phyloP scores from a whole-genome alignment of 1,140 invertebrate species.

The Berghia stephanieae region DNA sequence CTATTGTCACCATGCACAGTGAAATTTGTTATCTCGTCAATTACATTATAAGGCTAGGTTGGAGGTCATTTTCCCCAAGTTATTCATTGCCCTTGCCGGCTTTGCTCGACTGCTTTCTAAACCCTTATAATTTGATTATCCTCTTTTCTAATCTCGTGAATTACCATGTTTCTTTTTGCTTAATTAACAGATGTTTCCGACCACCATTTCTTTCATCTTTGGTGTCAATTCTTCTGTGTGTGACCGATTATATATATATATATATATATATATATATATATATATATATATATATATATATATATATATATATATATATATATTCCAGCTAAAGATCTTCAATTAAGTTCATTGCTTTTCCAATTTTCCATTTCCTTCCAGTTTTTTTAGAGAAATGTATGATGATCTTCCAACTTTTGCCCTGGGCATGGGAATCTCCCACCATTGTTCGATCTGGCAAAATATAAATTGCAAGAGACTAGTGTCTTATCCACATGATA shows the following conservation, averaged over 20 bases:
- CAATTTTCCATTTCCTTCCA: not conserved
- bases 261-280: slow-evolving; percentile 25
- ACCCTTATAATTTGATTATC: slow-evolving; percentile 32
- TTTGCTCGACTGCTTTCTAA: not conserved
- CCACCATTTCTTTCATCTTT: not conserved
- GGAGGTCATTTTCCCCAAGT: not conserved
- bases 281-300: slow-evolving; percentile 23
- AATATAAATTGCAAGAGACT: too few relatives aligned
- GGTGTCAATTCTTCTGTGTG: too few relatives aligned
- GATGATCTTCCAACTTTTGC: not conserved
- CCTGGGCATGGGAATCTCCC: not conserved
- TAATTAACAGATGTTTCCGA: not conserved
- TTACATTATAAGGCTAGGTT: not conserved
- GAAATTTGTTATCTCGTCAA: not conserved
- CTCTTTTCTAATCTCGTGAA: slow-evolving; percentile 24
- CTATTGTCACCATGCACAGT: too few relatives aligned
- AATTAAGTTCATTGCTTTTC: not conserved
- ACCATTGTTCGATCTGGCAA: not conserved
- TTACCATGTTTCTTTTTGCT: not conserved
- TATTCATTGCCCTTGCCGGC: not conserved
- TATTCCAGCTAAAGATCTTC: not conserved
- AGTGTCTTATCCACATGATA: too few relatives aligned
- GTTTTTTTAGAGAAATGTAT: not conserved
- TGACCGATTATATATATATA: slow-evolving; percentile 26
- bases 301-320: not conserved